Percentiles rank a stretch among this genome's conserved stretches.
Evolutionary conservation across 2,888 invertebrate species (phyloP).

Genomic region (Leptopilina drosophilae): DNA sequence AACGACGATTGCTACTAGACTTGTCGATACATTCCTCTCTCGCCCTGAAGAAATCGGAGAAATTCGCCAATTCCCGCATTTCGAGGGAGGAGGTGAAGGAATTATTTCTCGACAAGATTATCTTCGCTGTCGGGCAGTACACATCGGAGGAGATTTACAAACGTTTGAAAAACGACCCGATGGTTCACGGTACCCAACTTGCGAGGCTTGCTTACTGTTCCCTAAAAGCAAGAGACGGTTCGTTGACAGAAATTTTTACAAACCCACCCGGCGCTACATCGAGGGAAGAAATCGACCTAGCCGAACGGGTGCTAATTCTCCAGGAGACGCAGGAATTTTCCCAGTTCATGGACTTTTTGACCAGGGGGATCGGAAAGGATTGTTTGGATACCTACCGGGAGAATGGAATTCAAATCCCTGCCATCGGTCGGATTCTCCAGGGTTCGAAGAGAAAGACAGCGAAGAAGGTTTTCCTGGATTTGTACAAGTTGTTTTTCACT

Average conservation of each 20-base stretch:
- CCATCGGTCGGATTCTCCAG: background rate
- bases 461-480: background rate
- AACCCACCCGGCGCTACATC: no score
- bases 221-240: no score
- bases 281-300: no score
- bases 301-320: no score
- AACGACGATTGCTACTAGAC: background rate
- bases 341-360: no score
- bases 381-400: background rate
- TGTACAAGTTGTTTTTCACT: background rate
- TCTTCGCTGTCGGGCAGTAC: slow-evolving; percentile 44
- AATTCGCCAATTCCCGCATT: background rate
- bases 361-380: background rate
- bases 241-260: no score
- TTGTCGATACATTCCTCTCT: no score
- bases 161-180: slow-evolving; percentile 45
- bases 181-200: slow-evolving; percentile 35
- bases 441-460: background rate
- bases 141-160: slow-evolving; percentile 44
- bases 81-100: slow-evolving; percentile 30
- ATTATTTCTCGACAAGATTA: slow-evolving; percentile 40
- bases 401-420: background rate
- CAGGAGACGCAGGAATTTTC: no score
- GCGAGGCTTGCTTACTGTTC: no score
- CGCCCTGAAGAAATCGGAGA: background rate